Evolutionary conservation across 1,140 invertebrate genomes (phyloP).

Genomic region (Scaptomyza hsui): DNA sequence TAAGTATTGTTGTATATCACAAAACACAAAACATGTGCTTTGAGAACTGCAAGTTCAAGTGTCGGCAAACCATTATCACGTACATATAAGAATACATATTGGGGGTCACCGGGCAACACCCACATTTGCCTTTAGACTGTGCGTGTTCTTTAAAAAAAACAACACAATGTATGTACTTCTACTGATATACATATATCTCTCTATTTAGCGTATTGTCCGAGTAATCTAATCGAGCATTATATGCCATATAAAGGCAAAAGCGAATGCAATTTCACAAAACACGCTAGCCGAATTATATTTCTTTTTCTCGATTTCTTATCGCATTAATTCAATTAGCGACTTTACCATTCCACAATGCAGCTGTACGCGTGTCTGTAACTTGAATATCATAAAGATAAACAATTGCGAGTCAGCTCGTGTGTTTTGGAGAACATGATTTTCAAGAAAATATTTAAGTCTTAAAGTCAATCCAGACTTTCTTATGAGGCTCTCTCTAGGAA

Average conservation of each 20-base stretch:
- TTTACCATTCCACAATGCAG: conserved; percentile 22
- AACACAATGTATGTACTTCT: conserved; percentile 5
- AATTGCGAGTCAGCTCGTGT: background rate
- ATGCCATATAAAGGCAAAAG: conserved; percentile 36
- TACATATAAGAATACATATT: background rate
- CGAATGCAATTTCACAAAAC: conserved; percentile 54
- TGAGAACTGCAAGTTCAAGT: conserved; percentile 30
- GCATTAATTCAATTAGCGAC: conserved; percentile 64
- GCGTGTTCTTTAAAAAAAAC: background rate
- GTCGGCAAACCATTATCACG: background rate
- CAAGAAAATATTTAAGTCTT: background rate
- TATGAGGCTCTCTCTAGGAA: background rate
- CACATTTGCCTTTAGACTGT: background rate
- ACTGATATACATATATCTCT: conserved; percentile 36
- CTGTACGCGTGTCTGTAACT: conserved; percentile 6
- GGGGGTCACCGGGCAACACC: conserved; percentile 5
- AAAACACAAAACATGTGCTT: conserved; percentile 1
- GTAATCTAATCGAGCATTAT: conserved; percentile 63
- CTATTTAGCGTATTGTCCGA: conserved; percentile 34
- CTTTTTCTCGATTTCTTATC: conserved; percentile 51
- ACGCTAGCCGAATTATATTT: conserved; percentile 31
- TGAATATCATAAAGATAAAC: conserved; percentile 25
- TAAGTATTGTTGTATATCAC: conserved; percentile 5
- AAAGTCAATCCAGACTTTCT: background rate
- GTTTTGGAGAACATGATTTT: background rate